phyloP scores from a whole-genome alignment of 2,888 invertebrate genomes.

The Anoplius nigerrimus region DNA sequence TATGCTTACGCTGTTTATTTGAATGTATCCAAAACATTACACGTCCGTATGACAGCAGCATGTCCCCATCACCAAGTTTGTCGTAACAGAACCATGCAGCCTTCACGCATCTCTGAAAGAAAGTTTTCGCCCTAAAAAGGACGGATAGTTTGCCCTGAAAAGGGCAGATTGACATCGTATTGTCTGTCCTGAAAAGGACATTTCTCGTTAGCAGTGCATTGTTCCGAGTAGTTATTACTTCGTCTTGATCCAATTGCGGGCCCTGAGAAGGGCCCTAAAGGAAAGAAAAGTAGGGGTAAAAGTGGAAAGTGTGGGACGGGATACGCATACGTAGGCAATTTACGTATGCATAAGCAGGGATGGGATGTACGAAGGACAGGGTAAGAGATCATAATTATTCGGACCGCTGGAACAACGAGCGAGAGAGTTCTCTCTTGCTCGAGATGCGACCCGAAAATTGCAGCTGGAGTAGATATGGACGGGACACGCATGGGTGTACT shows the following conservation, averaged over 20 bases:
- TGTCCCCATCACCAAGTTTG: no score
- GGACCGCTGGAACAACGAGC: background rate
- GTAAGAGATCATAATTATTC: slow-evolving; percentile 20
- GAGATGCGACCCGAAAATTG: no score
- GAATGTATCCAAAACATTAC: no score
- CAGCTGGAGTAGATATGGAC: no score
- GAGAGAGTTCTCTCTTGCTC: no score
- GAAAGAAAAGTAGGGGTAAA: slow-evolving; percentile 30
- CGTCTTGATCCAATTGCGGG: slow-evolving; percentile 63
- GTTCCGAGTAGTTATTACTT: slow-evolving; percentile 9
- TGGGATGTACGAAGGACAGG: background rate
- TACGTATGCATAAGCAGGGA: background rate
- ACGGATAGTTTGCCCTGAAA: slow-evolving; percentile 22
- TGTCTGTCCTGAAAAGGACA: slow-evolving; percentile 40
- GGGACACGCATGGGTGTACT: background rate
- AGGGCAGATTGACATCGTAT: slow-evolving; percentile 22
- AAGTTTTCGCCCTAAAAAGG: background rate
- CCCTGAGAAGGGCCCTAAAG: slow-evolving; percentile 69
- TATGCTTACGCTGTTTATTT: no score
- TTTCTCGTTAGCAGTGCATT: slow-evolving; percentile 7
- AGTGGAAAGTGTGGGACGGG: slow-evolving; percentile 39
- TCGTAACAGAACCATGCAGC: no score
- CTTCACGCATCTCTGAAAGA: no score
- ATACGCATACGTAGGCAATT: slow-evolving; percentile 12
- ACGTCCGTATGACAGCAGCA: no score